These are phyloP conservation scores for Synanthedon myopaeformis DNA, from an alignment of 2,888 invertebrate species.

Conservation along the genomic window DNA sequence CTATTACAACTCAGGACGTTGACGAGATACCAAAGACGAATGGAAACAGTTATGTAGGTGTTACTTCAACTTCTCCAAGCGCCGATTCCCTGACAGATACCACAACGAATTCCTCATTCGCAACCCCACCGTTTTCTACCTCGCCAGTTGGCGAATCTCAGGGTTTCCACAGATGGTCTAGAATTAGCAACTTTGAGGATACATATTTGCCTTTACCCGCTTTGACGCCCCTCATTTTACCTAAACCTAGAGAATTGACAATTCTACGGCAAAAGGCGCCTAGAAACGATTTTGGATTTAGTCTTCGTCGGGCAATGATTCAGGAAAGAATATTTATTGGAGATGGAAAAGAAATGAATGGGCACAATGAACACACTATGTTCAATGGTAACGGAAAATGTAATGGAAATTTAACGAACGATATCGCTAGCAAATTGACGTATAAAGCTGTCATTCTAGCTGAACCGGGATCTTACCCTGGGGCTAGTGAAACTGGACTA, in stretches of 20 bases:
- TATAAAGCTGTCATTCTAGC: constrained; percentile 87
- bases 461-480: constrained; percentile 85
- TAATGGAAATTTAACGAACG: constrained; percentile 32
- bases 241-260: constrained; percentile 79
- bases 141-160: constrained; percentile 89
- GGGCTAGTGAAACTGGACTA: constrained; percentile 84
- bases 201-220: constrained; percentile 79
- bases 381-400: constrained; percentile 50
- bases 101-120: constrained; percentile 85
- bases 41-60: constrained; percentile 69
- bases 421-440: constrained; percentile 55
- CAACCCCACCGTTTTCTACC: constrained; percentile 87
- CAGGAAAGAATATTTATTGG: constrained; percentile 74
- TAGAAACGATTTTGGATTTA: constrained; percentile 93
- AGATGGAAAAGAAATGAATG: constrained; percentile 36
- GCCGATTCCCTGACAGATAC: constrained; percentile 88
- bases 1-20: constrained; percentile 50
- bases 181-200: constrained; percentile 81
- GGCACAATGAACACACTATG: constrained; percentile 39
- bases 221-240: constrained; percentile 75
- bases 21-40: constrained; percentile 59
- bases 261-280: constrained; percentile 86
- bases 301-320: constrained; percentile 87
- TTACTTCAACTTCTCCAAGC: constrained; percentile 85
- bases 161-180: constrained; percentile 84